These are phyloP conservation scores for Heliocidaris erythrogramma DNA, from an alignment of 35 echinoderm and acorn worm genomes.

Conservation along the genomic window DNA sequence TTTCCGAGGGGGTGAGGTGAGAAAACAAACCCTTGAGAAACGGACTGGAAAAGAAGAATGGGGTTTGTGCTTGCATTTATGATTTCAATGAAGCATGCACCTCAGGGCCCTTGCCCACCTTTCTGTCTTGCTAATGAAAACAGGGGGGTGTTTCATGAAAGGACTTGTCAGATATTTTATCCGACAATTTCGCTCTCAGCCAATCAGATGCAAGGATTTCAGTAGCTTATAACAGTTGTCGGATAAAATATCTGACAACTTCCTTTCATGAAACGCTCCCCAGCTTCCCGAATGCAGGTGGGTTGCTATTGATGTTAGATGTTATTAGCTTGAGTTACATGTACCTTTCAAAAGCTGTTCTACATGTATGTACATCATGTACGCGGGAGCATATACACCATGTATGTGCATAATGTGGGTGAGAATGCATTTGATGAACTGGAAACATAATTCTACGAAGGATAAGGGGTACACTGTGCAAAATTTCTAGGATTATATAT, in stretches of 20 bases:
- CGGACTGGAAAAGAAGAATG: not conserved
- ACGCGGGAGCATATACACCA: not conserved
- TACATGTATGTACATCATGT: not conserved
- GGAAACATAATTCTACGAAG: not conserved
- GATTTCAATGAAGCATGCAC: not conserved
- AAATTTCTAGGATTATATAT: too few species aligned
- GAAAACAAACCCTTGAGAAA: too few species aligned
- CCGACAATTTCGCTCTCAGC: too few species aligned
- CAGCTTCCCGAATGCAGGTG: not conserved
- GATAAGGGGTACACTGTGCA: not conserved
- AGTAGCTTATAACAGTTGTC: too few species aligned
- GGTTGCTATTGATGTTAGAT: not conserved
- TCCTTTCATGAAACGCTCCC: too few species aligned
- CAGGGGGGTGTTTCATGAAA: too few species aligned
- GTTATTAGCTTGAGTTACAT: slow-evolving; percentile 18
- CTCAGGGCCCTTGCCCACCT: not conserved
- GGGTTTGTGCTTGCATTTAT: not conserved
- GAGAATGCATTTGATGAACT: not conserved
- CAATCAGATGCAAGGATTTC: too few species aligned
- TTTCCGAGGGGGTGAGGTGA: too few species aligned
- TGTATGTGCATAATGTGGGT: not conserved
- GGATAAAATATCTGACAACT: too few species aligned
- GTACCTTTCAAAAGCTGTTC: not conserved
- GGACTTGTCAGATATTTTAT: too few species aligned
- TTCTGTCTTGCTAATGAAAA: slow-evolving; percentile 2